Base-by-base conservation (phyloP, 2,888 invertebrate species). In the Bellardia bayeri region DNA sequence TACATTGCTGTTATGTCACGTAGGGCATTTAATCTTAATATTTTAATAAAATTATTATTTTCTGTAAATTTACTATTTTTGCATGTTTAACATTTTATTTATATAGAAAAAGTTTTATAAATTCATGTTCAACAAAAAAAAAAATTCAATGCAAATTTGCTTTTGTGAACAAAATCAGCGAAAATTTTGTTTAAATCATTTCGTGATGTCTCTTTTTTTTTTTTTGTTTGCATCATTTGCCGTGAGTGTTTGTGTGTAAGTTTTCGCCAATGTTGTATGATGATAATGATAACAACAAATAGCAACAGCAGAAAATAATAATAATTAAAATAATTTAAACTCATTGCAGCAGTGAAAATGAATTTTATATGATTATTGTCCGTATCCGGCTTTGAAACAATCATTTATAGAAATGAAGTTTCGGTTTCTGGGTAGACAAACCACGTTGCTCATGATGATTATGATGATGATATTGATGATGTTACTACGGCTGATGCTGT, bases 271-370 rank as follows among this genome's bases (percentile, higher is more conserved):
- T 71, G 56, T 51, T 76, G 64, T 74, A 4, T 45, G 56, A 64
- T 81, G 63, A 72, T 85, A 74, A 72, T 66, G 76, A 76, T 51
- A 61, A 72, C 56, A 16, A 63, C 14, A 71, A 71, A 23, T 33
- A 83, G 72, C n/a, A 79, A 42, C 14, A 51, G 13, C 8, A 30
- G 54, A 16, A 14, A 81, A 76, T 72, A 82, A 82, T 75, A 75
- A 82, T 85, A 82, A 87, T 85, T 85, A 79, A 85, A 87, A 85
- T 87, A 85, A 82, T 85, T 87, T 85, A 74, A 84, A 69, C 63
- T 85, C 69, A 82, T 56, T 74, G 82, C 84, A 82, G 51, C 45
- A 68, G 74, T 51, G 68, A 42, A 58, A 58, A 42, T 68, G 61
- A 58, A 79, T 80, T 74, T 79, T 85, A 68, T 74, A 61, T 16